Evolutionary conservation across 1,140 invertebrate genomes (phyloP), one percentile per base, ranked within the genome.

Genomic region (Wiebesia pumilae): DNA sequence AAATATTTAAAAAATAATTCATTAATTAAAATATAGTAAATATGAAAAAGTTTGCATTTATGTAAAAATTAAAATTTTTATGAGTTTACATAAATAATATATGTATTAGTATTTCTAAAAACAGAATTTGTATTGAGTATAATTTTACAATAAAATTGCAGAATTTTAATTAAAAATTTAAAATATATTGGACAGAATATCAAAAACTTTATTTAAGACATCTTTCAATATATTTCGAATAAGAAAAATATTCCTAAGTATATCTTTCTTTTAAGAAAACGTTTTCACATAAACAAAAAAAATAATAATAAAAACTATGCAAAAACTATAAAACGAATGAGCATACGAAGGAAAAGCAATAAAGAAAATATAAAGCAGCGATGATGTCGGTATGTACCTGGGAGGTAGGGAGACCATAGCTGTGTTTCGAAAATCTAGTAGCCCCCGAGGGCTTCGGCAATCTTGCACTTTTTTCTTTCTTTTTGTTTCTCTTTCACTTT

Each of bases 341-440:
- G 81, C 58, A 19, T 43, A 81, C 73, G 82, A 84, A 88, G 87
- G 51, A 86, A 80, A 84, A 81, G 84, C 87, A 88, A 79, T 89
- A 89, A 81, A 91, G 54, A 92, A 91, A 87, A 91, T 84, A 92
- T 86, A 90, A 87, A 92, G 90, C 89, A 92, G 90, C 90, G 91
- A 93, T 91, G 92, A 93, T 91, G 90, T 93, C 88, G 91, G 88
- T 91, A 93, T 94, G 93, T 95, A 95, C 94, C 94, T 95, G 94
- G 94, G 94, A 94, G 94, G 94, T 94, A 95, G 93, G 94, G 94
- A 95, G 94, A 95, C 95, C 95, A 95, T 95, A 94, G 94, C 95
- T 95, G 94, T 95, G 94, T 95, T 95, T 94, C 95, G 92, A 95
- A 95, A 95, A 94, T 95, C 95, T 94, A 94, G 94, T 94, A 94